Conservation (phyloP, 1,140 invertebrate species). For the Lasioglossum baleicum region DNA sequence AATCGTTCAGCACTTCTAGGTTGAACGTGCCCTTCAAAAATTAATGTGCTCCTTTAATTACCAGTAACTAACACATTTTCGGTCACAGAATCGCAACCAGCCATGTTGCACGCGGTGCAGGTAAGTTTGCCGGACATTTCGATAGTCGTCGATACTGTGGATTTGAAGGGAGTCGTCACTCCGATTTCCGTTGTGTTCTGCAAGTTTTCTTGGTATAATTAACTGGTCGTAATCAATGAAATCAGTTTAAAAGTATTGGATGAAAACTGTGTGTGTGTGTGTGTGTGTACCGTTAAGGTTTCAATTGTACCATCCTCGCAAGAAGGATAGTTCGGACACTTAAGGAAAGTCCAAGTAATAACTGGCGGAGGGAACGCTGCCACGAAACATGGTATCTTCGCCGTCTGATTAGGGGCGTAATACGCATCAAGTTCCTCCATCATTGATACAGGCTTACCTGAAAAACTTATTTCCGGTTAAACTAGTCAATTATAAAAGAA, state of each 20-base stretch:
- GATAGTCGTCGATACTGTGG: conserved; percentile 41
- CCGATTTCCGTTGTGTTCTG: conserved; percentile 25
- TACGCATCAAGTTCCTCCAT: conserved; percentile 72
- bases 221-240: neutral
- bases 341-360: conserved; percentile 79
- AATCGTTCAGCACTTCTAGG: too few relatives aligned
- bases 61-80: conserved; percentile 67
- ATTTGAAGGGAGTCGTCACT: conserved; percentile 26
- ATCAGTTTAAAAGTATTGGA: neutral
- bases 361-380: conserved; percentile 77
- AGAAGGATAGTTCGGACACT: conserved; percentile 69
- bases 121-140: conserved; percentile 63
- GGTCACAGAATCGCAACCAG: conserved; percentile 57
- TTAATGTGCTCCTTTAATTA: conserved; percentile 45
- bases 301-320: conserved; percentile 27
- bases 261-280: conserved; percentile 15
- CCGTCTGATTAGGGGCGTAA: conserved; percentile 73
- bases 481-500: neutral
- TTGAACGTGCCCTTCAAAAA: neutral
- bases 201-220: neutral
- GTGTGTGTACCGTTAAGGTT: conserved; percentile 40
- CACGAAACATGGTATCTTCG: conserved; percentile 75
- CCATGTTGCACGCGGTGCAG: conserved; percentile 64
- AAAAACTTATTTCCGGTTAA: conserved; percentile 32
- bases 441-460: conserved; percentile 75